Percentiles rank a stretch among this genome's conserved stretches.
Evolutionary conservation across 2,797 vertebrate species (phyloP).

Genomic region (Ibycter americanus): DNA sequence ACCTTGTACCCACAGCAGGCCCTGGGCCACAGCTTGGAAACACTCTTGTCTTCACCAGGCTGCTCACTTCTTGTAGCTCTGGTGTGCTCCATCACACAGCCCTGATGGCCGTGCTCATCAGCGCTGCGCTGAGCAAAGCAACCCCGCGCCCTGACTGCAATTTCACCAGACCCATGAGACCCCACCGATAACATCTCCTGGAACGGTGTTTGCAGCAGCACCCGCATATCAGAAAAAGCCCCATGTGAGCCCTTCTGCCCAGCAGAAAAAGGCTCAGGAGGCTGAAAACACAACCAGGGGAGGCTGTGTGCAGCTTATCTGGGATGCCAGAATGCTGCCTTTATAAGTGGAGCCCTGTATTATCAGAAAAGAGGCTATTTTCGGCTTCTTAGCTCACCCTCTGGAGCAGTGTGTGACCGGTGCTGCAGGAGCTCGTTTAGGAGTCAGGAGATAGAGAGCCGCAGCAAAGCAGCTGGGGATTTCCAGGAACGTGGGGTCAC

Average conservation of each 20-base stretch:
- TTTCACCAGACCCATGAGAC: accelerated
- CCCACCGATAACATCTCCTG: background rate
- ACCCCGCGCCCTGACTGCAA: accelerated
- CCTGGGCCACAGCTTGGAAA: background rate
- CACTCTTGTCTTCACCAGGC: background rate
- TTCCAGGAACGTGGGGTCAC: background rate
- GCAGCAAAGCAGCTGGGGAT: background rate
- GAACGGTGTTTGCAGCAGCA: background rate
- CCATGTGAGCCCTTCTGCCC: accelerated
- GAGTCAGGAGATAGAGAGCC: slow-evolving; percentile 1
- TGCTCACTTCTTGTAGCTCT: background rate
- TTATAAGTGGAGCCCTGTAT: background rate
- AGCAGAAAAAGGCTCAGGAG: background rate
- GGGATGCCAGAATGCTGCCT: background rate
- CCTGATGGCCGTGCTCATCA: background rate
- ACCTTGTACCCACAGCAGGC: background rate
- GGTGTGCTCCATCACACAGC: background rate
- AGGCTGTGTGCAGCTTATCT: slow-evolving; percentile 41
- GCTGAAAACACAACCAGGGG: background rate
- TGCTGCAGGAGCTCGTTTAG: background rate
- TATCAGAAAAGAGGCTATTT: slow-evolving; percentile 65
- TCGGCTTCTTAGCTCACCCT: slow-evolving; percentile 17
- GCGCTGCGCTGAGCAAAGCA: background rate
- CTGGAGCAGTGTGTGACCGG: background rate
- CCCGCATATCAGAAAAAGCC: background rate